Evolutionary conservation across 1,140 invertebrate genomes (phyloP).

Genomic region (Globodera ellingtonae): DNA sequence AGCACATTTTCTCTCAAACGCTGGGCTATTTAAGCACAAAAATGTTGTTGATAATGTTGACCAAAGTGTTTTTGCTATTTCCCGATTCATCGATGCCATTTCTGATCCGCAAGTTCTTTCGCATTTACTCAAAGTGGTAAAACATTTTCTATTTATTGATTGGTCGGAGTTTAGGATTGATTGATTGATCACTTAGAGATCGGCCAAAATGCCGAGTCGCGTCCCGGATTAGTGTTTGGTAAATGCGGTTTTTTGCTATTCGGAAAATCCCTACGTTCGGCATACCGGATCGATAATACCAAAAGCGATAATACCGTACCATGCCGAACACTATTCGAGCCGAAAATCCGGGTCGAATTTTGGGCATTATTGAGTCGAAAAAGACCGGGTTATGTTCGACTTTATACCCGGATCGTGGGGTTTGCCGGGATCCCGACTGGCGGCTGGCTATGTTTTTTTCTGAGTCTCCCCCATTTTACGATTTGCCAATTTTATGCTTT

Average conservation of each 20-base stretch:
- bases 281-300: neutral
- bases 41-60: neutral
- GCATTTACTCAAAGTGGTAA: conserved; percentile 14
- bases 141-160: neutral
- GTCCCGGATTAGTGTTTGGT: too few relatives aligned
- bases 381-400: too few relatives aligned
- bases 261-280: too few relatives aligned
- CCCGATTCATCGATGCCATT: conserved; percentile 6
- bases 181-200: neutral
- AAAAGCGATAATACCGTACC: neutral
- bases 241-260: too few relatives aligned
- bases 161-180: neutral
- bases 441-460: too few relatives aligned
- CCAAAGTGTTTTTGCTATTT: conserved; percentile 11
- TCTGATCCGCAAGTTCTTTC: conserved; percentile 9
- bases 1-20: neutral
- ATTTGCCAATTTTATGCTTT: neutral
- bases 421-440: too few relatives aligned
- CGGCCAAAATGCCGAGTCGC: neutral
- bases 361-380: too few relatives aligned
- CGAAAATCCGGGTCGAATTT: too few relatives aligned
- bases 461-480: too few relatives aligned
- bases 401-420: too few relatives aligned
- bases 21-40: neutral
- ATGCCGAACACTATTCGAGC: too few relatives aligned